phyloP scores from a whole-genome alignment of 2,797 vertebrate genomes.

The Sebastes wilsoni region DNA sequence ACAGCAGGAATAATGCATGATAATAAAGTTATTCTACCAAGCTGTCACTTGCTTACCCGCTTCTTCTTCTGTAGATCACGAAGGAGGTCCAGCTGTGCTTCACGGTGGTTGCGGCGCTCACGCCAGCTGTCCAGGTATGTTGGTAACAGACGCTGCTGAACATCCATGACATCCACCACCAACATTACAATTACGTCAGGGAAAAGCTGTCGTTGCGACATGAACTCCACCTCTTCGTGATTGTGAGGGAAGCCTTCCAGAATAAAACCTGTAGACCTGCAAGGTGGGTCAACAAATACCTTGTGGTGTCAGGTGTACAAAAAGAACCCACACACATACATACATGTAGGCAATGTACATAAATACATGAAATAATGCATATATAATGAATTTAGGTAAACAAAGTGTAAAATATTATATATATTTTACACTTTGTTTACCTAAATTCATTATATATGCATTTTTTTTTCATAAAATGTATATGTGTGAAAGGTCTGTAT shows the following conservation, averaged over 20 bases:
- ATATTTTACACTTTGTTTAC: no score
- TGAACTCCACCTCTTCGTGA: slow-evolving; percentile 84
- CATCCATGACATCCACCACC: slow-evolving; percentile 79
- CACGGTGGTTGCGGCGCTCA: slow-evolving; percentile 66
- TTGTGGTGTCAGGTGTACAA: not conserved
- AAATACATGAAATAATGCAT: not conserved
- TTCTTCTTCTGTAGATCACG: slow-evolving; percentile 82
- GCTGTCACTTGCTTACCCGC: slow-evolving; percentile 73
- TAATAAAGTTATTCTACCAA: not conserved
- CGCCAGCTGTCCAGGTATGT: slow-evolving; percentile 83
- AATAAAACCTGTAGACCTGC: slow-evolving; percentile 91
- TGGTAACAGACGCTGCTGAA: slow-evolving; percentile 86
- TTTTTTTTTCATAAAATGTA: not conserved
- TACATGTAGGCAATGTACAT: not conserved
- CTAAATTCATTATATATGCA: no score
- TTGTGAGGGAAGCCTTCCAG: slow-evolving; percentile 92
- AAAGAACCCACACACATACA: not conserved
- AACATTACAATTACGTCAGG: slow-evolving; percentile 86
- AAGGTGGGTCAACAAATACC: not conserved
- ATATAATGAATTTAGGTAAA: not conserved
- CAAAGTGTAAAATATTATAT: not conserved
- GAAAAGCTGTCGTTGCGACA: slow-evolving; percentile 85
- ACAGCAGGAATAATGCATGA: not conserved
- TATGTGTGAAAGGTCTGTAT: not conserved
- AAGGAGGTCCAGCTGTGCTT: slow-evolving; percentile 76